A percentile compares a stretch with the other conserved stretches of the same genome.
These are phyloP conservation scores for Protonibea diacanthus DNA, from an alignment of 2,797 vertebrate species.

Conservation along the genomic window DNA sequence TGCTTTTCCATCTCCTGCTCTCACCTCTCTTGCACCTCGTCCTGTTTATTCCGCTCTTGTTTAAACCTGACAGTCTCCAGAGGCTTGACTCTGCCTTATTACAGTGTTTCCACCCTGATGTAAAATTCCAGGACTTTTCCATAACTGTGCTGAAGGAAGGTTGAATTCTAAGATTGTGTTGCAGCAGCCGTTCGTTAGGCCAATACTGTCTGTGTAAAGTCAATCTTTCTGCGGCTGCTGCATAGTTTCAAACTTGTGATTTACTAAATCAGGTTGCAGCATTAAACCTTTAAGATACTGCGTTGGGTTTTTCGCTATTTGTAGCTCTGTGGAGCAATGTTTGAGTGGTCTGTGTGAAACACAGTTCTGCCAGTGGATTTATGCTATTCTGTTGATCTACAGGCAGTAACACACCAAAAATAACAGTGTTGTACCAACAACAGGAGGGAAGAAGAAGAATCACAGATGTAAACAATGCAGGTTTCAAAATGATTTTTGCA, in stretches of 20 bases:
- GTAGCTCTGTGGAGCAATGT: not conserved
- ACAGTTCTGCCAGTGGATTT: not conserved
- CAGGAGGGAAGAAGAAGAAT: not conserved
- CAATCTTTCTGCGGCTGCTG: not conserved
- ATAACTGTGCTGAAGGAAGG: slow-evolving; percentile 7
- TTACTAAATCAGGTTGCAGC: not conserved
- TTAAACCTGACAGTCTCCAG: slow-evolving; percentile 32
- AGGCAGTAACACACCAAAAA: not conserved
- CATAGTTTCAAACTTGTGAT: slow-evolving; percentile 11
- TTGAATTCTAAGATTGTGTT: slow-evolving; percentile 22
- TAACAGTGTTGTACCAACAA: not conserved
- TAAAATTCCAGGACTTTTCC: slow-evolving; percentile 39
- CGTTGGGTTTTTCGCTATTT: not conserved
- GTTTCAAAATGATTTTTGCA: not conserved
- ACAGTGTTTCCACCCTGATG: slow-evolving; percentile 20
- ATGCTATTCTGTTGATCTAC: not conserved
- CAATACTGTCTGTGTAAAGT: not conserved
- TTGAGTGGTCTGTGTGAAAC: not conserved
- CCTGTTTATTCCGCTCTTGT: slow-evolving; percentile 49
- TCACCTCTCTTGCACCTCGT: slow-evolving; percentile 39
- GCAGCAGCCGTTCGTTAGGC: not conserved
- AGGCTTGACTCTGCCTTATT: slow-evolving; percentile 33
- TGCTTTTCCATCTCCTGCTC: slow-evolving; percentile 23
- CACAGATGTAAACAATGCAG: not conserved
- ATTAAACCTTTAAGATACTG: not conserved